Conservation (phyloP, 2,113 vertebrate genomes). For the Psophia crepitans region DNA sequence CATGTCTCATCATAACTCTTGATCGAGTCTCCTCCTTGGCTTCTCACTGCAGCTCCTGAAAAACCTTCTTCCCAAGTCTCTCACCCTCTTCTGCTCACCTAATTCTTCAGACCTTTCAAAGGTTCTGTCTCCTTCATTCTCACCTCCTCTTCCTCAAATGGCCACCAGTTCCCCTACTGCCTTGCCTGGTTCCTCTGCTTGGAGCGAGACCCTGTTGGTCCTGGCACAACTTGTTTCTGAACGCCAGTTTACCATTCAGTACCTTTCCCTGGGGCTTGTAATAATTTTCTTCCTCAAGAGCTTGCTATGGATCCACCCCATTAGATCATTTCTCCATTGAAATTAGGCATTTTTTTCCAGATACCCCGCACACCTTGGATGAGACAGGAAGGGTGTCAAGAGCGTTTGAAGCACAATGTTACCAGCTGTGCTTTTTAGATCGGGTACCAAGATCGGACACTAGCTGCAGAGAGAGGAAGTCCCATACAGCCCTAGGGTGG, state of each 20-base stretch:
- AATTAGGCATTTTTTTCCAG: neutral
- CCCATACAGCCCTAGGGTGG: neutral
- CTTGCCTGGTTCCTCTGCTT: neutral
- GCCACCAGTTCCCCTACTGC: neutral
- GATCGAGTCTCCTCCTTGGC: neutral
- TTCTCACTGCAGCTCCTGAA: neutral
- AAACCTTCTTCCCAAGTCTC: rapidly evolving
- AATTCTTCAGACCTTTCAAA: neutral
- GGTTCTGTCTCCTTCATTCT: neutral
- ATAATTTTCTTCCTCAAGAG: neutral
- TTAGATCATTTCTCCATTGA: neutral
- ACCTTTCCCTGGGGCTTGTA: neutral
- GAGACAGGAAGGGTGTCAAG: neutral
- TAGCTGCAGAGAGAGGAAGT: neutral
- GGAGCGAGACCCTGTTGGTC: neutral
- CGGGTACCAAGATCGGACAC: neutral
- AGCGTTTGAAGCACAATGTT: neutral
- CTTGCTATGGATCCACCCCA: neutral
- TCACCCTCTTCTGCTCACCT: neutral
- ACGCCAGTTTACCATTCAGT: neutral
- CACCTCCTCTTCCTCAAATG: neutral
- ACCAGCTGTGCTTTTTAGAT: neutral
- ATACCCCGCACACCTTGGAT: neutral
- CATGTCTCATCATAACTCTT: neutral
- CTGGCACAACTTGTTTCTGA: neutral